These are phyloP conservation scores for Laothoe populi DNA, from an alignment of 2,888 invertebrate genomes.

Conservation along the genomic window DNA sequence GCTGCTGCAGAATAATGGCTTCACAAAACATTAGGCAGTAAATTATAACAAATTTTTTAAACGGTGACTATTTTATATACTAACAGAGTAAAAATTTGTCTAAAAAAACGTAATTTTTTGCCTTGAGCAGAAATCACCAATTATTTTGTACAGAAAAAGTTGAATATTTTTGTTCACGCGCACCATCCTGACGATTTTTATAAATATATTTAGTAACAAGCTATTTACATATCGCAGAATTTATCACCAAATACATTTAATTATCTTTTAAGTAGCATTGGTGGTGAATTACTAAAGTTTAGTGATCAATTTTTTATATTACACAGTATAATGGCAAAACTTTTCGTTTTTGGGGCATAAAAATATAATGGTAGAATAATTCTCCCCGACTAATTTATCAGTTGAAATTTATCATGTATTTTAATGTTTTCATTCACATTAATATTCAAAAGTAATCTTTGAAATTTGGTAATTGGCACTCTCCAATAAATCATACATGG, in stretches of 20 bases:
- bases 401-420: no score
- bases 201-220: conserved; percentile 10
- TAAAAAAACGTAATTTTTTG: neutral
- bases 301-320: neutral
- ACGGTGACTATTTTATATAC: neutral
- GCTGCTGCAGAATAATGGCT: neutral
- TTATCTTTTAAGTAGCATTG: neutral
- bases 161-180: no score
- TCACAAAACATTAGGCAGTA: neutral
- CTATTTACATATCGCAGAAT: conserved; percentile 21
- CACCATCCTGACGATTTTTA: neutral
- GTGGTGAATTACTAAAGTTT: neutral
- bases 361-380: neutral
- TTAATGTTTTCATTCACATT: no score
- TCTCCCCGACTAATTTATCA: no score
- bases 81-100: neutral
- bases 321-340: neutral
- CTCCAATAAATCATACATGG: neutral
- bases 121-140: no score
- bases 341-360: neutral
- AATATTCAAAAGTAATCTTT: no score
- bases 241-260: neutral
- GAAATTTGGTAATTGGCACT: no score
- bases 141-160: neutral
- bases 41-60: neutral